Evolutionary conservation across 2,113 vertebrate genomes (phyloP).

Genomic region (Damaliscus lunatus): DNA sequence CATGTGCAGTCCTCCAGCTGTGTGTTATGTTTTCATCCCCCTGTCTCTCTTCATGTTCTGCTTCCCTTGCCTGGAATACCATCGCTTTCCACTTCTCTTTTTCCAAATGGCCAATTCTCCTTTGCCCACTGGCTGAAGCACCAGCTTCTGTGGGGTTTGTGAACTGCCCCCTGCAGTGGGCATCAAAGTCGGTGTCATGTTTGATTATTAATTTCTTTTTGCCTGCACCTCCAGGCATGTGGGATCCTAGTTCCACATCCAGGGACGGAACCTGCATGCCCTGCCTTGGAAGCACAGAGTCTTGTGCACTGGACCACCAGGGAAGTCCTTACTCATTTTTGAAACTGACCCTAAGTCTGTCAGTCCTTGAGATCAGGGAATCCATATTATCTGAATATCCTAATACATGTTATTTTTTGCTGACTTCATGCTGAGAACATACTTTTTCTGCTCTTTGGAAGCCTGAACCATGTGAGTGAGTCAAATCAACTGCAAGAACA

Average conservation of each 20-base stretch:
- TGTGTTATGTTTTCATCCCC: neutral
- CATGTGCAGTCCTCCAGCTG: neutral
- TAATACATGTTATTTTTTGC: neutral
- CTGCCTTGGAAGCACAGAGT: neutral
- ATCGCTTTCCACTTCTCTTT: neutral
- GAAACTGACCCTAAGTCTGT: neutral
- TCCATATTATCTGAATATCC: neutral
- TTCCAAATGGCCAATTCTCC: neutral
- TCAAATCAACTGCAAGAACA: neutral
- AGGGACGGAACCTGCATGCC: neutral
- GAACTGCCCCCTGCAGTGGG: neutral
- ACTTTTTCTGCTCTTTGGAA: neutral
- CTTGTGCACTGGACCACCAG: neutral
- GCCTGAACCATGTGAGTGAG: neutral
- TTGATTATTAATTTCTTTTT: neutral
- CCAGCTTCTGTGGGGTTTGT: neutral
- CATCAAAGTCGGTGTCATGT: neutral
- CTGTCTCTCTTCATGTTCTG: neutral
- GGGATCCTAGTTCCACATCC: neutral
- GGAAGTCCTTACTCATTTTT: neutral
- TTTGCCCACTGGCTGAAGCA: neutral
- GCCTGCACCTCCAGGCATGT: neutral
- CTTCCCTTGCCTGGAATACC: neutral
- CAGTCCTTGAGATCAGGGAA: neutral
- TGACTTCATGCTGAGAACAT: neutral